Evolutionary conservation across 2,888 invertebrate genomes (phyloP).

Genomic region (Cataglyphis rosenhaueri): DNA sequence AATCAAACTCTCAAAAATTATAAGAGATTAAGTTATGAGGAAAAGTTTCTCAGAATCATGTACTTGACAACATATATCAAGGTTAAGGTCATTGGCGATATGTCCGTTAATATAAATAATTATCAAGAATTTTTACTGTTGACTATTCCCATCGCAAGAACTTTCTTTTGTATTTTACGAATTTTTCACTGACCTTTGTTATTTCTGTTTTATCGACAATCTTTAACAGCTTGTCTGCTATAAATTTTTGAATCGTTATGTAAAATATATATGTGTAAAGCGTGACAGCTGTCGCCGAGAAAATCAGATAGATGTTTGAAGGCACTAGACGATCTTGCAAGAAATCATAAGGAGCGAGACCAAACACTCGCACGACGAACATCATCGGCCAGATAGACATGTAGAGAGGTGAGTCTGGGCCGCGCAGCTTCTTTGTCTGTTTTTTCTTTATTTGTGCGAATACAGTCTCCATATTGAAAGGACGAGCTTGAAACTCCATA

Average conservation of each 20-base stretch:
- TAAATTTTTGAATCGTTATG: constrained; percentile 56
- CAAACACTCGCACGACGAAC: constrained; percentile 77
- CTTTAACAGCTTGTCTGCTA: constrained; percentile 15
- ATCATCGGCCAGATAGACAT: constrained; percentile 78
- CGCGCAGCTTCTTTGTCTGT: constrained; percentile 60
- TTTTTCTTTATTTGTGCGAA: constrained; percentile 48
- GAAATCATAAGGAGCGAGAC: constrained; percentile 81
- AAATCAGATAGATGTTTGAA: constrained; percentile 68
- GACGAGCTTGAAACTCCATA: neutral
- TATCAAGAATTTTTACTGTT: neutral
- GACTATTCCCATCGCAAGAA: neutral
- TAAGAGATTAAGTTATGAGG: no score
- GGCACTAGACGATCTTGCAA: constrained; percentile 73
- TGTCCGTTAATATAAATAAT: no score
- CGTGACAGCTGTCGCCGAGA: constrained; percentile 59
- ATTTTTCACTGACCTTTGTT: constrained; percentile 74
- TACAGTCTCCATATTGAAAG: constrained; percentile 59
- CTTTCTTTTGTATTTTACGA: neutral
- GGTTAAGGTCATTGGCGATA: no score
- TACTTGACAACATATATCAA: no score
- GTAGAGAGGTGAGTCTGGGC: constrained; percentile 78
- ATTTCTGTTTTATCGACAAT: constrained; percentile 70
- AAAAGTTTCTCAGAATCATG: no score
- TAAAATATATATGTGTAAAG: constrained; percentile 70
- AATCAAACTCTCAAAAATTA: no score